phyloP scores from a whole-genome alignment of 2,888 invertebrate genomes.

The Buathra laborator region DNA sequence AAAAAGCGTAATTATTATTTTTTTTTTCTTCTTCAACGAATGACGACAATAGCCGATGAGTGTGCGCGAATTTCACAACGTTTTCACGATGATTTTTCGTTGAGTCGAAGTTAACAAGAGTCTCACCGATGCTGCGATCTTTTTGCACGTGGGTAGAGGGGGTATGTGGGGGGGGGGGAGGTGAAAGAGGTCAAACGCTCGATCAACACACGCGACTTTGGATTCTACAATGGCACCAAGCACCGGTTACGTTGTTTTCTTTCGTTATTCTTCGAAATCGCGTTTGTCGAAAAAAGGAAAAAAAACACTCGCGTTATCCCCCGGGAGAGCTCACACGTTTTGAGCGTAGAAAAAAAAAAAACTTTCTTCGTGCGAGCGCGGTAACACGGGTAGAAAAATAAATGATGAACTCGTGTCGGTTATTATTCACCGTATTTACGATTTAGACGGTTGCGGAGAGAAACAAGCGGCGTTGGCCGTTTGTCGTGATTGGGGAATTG shows the following conservation, averaged over 20 bases:
- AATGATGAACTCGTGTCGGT: neutral
- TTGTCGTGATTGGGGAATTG: neutral
- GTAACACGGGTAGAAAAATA: conserved; percentile 15
- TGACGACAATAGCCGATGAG: neutral
- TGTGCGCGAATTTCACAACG: neutral
- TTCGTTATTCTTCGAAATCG: neutral
- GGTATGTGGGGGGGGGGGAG: too few species aligned
- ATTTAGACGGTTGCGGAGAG: neutral
- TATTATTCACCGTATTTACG: neutral
- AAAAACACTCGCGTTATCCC: conserved; percentile 3
- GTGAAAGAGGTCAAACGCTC: neutral
- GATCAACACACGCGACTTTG: neutral
- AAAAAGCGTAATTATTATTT: neutral
- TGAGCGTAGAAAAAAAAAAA: conserved; percentile 12
- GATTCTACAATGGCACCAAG: neutral
- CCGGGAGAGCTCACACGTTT: neutral
- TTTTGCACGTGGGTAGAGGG: neutral
- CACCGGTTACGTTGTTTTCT: neutral
- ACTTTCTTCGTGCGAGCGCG: neutral
- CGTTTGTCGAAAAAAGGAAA: neutral
- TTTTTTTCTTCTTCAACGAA: neutral
- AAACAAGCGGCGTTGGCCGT: neutral
- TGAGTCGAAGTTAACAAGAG: neutral
- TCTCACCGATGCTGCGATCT: neutral
- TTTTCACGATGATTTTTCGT: neutral